Conservation (phyloP, 2,888 invertebrate species). For the Leptogaster cylindrica region DNA sequence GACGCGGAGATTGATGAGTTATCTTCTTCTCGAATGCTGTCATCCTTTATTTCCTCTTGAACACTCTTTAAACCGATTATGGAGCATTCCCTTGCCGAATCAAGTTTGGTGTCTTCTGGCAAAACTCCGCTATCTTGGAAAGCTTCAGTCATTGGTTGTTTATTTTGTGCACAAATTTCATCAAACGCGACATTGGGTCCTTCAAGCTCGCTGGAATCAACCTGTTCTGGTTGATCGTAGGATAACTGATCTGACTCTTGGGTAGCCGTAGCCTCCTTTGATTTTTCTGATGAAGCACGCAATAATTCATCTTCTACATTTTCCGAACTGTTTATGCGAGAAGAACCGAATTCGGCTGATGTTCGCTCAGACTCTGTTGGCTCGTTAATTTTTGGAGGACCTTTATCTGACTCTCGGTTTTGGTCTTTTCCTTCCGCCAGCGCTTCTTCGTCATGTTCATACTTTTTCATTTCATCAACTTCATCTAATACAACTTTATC, state of each 20-base stretch:
- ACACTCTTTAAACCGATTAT: neutral
- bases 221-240: no score
- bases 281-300: no score
- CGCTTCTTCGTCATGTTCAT: neutral
- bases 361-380: neutral
- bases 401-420: neutral
- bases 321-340: neutral
- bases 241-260: no score
- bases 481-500: neutral
- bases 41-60: neutral
- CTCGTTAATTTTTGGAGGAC: neutral
- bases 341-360: neutral
- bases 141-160: neutral
- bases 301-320: no score
- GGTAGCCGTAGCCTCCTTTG: no score
- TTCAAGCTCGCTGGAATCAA: no score
- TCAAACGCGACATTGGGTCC: neutral
- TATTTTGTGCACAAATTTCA: constrained; percentile 1
- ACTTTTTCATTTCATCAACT: neutral
- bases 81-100: neutral
- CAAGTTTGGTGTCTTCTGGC: neutral
- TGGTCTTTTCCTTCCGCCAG: neutral
- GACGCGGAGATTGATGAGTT: constrained; percentile 6
- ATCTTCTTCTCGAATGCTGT: neutral
- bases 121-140: neutral